A percentile compares a stretch with the other conserved stretches of the same genome.
Conservation (phyloP, 2,113 vertebrate genomes). For the Epinephelus fuscoguttatus region DNA sequence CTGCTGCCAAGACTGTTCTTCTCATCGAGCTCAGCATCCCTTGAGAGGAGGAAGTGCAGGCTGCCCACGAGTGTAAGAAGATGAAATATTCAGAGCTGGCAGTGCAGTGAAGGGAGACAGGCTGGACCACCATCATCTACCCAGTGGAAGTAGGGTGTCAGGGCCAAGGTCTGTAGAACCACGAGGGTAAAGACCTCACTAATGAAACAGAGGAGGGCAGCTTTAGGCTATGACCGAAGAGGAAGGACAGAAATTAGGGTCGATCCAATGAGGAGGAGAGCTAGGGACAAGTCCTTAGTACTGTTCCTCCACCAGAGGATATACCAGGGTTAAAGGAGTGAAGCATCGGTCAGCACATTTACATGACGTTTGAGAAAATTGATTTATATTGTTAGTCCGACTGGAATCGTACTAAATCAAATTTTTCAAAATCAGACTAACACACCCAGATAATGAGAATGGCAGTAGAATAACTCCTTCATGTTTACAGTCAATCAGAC, state of each 20-base stretch:
- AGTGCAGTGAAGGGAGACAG: background rate
- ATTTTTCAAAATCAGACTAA: too few relatives aligned
- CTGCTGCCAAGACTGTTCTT: background rate
- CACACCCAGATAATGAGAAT: too few relatives aligned
- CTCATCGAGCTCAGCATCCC: background rate
- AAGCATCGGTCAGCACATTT: too few relatives aligned
- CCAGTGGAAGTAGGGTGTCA: background rate
- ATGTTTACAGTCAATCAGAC: too few relatives aligned
- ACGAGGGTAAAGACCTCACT: too few relatives aligned
- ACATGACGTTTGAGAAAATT: too few relatives aligned
- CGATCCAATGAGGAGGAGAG: background rate
- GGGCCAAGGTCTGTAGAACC: background rate
- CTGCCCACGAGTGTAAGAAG: background rate
- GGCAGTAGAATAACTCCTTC: too few relatives aligned
- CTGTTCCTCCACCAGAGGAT: background rate
- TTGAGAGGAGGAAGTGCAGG: background rate
- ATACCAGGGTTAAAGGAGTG: background rate
- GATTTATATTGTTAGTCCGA: too few relatives aligned
- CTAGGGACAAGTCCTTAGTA: background rate
- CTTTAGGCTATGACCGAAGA: background rate
- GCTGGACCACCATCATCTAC: constrained; percentile 1
- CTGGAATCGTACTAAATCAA: too few relatives aligned
- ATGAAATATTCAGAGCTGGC: constrained; percentile 30
- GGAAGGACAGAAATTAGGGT: background rate
- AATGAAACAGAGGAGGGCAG: too few relatives aligned